Percentiles rank a stretch among this genome's conserved stretches.
Conservation (phyloP, 2,113 vertebrate genomes). For the Ramphastos sulfuratus region DNA sequence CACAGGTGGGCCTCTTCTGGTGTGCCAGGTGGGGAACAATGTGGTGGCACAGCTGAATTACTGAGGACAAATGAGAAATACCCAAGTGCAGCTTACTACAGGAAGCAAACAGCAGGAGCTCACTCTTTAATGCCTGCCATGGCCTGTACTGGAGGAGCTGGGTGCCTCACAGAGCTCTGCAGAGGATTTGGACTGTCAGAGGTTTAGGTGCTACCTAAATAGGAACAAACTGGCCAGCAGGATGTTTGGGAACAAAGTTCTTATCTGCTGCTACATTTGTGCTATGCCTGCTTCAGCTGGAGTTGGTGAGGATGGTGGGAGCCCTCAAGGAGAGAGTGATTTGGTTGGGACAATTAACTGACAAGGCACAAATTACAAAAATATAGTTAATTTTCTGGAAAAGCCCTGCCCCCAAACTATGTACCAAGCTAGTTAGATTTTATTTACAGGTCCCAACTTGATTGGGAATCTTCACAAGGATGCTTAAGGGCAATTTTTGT, state of each 20-base stretch:
- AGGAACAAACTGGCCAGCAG: not conserved
- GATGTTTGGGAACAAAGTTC: not conserved
- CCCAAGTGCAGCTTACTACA: not conserved
- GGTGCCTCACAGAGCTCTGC: not conserved
- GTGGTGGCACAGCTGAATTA: not conserved
- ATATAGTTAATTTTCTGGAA: too few species aligned
- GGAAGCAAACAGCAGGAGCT: not conserved
- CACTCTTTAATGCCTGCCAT: not conserved
- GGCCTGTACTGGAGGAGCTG: not conserved
- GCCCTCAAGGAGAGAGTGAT: too few species aligned
- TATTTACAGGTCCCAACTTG: too few species aligned
- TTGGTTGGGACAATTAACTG: too few species aligned
- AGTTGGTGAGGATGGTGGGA: not conserved
- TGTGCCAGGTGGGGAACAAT: not conserved
- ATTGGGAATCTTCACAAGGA: too few species aligned
- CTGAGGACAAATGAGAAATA: not conserved
- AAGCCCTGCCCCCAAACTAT: too few species aligned
- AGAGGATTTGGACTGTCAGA: not conserved
- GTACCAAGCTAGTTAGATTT: too few species aligned
- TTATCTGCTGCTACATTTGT: not conserved
- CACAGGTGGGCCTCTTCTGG: not conserved
- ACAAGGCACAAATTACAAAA: too few species aligned
- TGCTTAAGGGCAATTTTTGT: too few species aligned
- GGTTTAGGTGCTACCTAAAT: not conserved
- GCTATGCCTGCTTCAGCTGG: not conserved